phyloP scores from a whole-genome alignment of 2,888 invertebrate genomes.

The Tetropium fuscum region DNA sequence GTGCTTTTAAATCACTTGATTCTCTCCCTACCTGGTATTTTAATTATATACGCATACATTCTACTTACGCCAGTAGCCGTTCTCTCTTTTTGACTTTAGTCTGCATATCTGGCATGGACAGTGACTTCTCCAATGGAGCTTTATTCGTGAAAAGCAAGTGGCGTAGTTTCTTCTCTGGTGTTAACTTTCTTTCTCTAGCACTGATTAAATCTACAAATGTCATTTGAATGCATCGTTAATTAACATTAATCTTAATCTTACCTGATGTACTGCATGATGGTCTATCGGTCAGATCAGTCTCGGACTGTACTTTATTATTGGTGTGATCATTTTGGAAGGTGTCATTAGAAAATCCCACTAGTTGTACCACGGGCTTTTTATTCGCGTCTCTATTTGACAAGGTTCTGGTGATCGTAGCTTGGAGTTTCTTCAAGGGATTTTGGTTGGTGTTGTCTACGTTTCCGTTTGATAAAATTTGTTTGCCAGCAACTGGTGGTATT shows the following conservation, averaged over 20 bases:
- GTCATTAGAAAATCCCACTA: conserved; percentile 63
- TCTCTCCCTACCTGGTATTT: no score
- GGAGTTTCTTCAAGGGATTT: conserved; percentile 61
- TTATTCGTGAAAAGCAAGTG: conserved; percentile 55
- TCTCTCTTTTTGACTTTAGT: conserved; percentile 79
- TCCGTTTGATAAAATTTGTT: conserved; percentile 52
- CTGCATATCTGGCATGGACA: conserved; percentile 88
- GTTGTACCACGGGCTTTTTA: conserved; percentile 56
- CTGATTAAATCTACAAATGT: conserved; percentile 40
- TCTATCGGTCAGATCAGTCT: conserved; percentile 50
- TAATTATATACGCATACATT: neutral
- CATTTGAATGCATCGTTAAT: neutral
- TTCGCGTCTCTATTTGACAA: conserved; percentile 66
- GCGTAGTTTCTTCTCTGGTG: conserved; percentile 67
- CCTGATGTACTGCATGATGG: conserved; percentile 60
- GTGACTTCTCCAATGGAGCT: conserved; percentile 81
- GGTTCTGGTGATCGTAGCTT: conserved; percentile 67
- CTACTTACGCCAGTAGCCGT: conserved; percentile 77
- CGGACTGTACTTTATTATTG: conserved; percentile 43
- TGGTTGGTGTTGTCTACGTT: conserved; percentile 56
- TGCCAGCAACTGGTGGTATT: conserved; percentile 61
- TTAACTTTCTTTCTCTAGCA: conserved; percentile 56
- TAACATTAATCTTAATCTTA: conserved; percentile 28
- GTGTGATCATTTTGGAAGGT: conserved; percentile 55
- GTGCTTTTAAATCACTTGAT: no score